Evolutionary conservation across 1,140 invertebrate genomes (phyloP).

Genomic region (Drosophila littoralis): DNA sequence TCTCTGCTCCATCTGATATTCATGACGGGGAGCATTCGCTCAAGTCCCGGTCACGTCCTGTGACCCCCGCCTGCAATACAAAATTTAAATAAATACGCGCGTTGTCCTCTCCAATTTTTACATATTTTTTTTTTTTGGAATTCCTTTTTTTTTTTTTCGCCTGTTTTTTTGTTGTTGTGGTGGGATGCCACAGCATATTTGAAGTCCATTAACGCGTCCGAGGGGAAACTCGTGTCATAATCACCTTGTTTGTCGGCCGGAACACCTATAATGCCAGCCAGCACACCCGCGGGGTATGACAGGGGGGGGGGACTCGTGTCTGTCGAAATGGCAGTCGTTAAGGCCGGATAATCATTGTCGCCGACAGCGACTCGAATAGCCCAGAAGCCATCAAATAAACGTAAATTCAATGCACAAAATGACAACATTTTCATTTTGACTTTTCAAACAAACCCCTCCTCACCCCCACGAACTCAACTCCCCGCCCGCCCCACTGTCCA

Average conservation of each 20-base stretch:
- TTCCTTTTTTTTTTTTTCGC: not conserved
- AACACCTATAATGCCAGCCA: constrained; percentile 66
- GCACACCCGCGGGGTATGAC: not conserved
- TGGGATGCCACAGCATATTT: constrained; percentile 33
- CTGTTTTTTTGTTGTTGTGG: constrained; percentile 2
- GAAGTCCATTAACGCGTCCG: constrained; percentile 71
- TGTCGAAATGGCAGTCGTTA: constrained; percentile 60
- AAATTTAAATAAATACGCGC: constrained; percentile 74
- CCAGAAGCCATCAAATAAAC: constrained; percentile 68
- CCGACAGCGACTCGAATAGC: not conserved
- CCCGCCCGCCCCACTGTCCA: not conserved
- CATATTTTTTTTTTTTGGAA: constrained; percentile 30
- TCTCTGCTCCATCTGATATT: constrained; percentile 69
- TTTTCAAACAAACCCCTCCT: constrained; percentile 17
- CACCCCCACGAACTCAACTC: no score
- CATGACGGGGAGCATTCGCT: no score
- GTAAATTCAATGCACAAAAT: constrained; percentile 79
- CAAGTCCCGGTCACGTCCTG: constrained; percentile 60
- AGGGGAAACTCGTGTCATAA: constrained; percentile 71
- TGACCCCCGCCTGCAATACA: constrained; percentile 37
- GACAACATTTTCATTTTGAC: constrained; percentile 76
- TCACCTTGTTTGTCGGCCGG: constrained; percentile 75
- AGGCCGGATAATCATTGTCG: constrained; percentile 68
- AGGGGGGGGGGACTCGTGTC: constrained; percentile 1
- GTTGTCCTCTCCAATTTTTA: constrained; percentile 36